Evolutionary conservation across 2,113 vertebrate species (phyloP), one percentile per base, ranked within the genome.

Genomic region (Pseudolaguvia tuberculata): DNA sequence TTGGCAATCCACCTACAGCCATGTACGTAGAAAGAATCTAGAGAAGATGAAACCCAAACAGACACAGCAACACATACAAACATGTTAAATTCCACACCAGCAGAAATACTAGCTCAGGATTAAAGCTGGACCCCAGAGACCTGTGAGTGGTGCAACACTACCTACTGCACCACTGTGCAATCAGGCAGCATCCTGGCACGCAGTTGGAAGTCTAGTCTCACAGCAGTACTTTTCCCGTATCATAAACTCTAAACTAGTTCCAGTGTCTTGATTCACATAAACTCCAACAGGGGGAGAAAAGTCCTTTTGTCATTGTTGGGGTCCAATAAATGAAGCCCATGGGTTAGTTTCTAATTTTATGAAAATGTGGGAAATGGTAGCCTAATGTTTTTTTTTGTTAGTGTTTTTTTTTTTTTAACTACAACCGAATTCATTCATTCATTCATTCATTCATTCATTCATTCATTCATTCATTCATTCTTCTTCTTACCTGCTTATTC

Each of bases 231-330:
- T 65, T 65, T n/a, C n/a, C 13, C 21, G n/a, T 17, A 45, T 65
- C 5, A 45, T 9, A 14, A 15, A 65, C 62, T 21, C 39, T n/a
- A 65, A 47, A 65, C n/a, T 63, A 45, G 35, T 63, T 45, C 2
- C n/a, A n/a, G 23, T n/a, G n/a, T 21, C 21, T 65, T 47, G 12
- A 62, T 62, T 23, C n/a, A 47, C 21, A 25, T 65, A 31, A n/a
- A 23, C 5, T 65, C 12, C 39, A n/a, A 65, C 35, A 65, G 39
- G 13, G 45, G 7, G 20, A 42, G 35, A 63, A 39, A 65, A 47
- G 23, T 47, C n/a, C 39, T 45, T n/a, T 63, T 63, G n/a, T 63
- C 61, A 63, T 20, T 63, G 61, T 63, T 23, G n/a, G 61, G 61
- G n/a, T 25, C 39, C 23, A 65, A 47, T 65, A n/a, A 47, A 17